These are phyloP conservation scores for Nixonia krombeini DNA, from an alignment of 1,140 invertebrate genomes.

Conservation along the genomic window DNA sequence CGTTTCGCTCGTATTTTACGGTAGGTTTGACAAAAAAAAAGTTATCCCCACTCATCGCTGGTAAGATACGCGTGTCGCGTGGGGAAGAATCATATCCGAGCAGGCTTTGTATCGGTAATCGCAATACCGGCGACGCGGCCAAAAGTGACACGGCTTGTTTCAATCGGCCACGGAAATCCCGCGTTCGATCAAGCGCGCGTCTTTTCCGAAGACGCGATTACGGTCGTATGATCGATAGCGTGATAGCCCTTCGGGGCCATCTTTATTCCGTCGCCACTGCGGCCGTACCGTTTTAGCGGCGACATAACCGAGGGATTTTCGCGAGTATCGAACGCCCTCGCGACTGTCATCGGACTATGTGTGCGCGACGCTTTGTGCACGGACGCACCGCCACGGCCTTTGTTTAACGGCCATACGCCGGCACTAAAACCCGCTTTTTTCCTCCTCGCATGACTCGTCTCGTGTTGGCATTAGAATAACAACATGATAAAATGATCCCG, in stretches of 20 bases:
- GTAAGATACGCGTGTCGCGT: too few species aligned
- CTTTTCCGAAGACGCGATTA: constrained; percentile 36
- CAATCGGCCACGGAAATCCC: too few species aligned
- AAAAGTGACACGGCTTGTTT: too few species aligned
- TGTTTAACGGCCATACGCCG: constrained; percentile 28
- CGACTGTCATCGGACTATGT: constrained; percentile 25
- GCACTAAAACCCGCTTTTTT: constrained; percentile 20
- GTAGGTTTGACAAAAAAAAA: too few species aligned
- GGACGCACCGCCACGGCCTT: constrained; percentile 15
- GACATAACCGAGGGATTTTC: constrained; percentile 31
- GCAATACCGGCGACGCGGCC: too few species aligned
- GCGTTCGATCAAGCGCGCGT: constrained; percentile 33
- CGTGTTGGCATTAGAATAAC: too few species aligned
- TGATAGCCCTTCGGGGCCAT: constrained; percentile 45
- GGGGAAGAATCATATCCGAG: too few species aligned
- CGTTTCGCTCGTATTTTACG: too few species aligned
- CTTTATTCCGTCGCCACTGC: constrained; percentile 51
- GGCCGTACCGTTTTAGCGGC: constrained; percentile 53
- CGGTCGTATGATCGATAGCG: constrained; percentile 43
- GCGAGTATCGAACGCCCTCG: constrained; percentile 39
- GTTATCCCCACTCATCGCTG: too few species aligned
- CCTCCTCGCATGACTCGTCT: constrained; percentile 14
- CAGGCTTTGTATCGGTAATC: too few species aligned
- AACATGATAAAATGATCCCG: too few species aligned
- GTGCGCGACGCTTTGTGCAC: constrained; percentile 28